A percentile compares a stretch with the other conserved stretches of the same genome.
These are phyloP conservation scores for Brenthis ino DNA, from an alignment of 2,888 invertebrate genomes.

Conservation along the genomic window DNA sequence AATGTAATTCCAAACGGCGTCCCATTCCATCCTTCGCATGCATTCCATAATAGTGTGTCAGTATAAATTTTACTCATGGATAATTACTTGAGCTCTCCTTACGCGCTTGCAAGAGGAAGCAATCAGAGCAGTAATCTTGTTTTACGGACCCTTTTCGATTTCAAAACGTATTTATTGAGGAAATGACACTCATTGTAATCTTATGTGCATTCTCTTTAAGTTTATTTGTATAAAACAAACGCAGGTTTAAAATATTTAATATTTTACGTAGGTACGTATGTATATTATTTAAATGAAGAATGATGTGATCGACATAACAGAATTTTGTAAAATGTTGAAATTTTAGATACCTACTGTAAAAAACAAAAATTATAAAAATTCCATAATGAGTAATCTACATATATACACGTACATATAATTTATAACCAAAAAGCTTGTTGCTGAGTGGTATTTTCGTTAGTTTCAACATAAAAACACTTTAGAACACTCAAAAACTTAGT, in stretches of 20 bases:
- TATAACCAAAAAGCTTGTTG: background rate
- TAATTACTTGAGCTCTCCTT: slow-evolving; percentile 63
- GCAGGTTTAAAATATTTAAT: slow-evolving; percentile 1
- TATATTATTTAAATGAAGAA: background rate
- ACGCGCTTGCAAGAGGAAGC: slow-evolving; percentile 63
- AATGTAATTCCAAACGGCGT: slow-evolving; percentile 60
- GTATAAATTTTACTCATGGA: slow-evolving; percentile 70
- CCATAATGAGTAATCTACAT: background rate
- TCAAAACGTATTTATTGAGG: slow-evolving; percentile 61
- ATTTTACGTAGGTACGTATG: background rate
- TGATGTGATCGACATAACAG: background rate
- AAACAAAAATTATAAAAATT: background rate
- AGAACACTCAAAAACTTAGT: slow-evolving; percentile 20
- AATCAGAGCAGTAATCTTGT: slow-evolving; percentile 61
- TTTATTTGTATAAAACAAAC: slow-evolving; percentile 25
- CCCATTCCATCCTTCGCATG: slow-evolving; percentile 43
- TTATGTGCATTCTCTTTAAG: slow-evolving; percentile 21
- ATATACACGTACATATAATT: background rate
- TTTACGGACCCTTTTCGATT: slow-evolving; percentile 67
- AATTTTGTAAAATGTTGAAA: background rate
- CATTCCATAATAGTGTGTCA: slow-evolving; percentile 60
- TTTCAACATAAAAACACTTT: slow-evolving; percentile 22
- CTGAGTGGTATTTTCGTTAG: slow-evolving; percentile 6
- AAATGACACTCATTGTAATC: slow-evolving; percentile 47
- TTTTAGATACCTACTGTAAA: background rate